Evolutionary conservation across 1,140 invertebrate genomes (phyloP), one percentile per base, ranked within the genome.

Genomic region (Drosophila ananassae): DNA sequence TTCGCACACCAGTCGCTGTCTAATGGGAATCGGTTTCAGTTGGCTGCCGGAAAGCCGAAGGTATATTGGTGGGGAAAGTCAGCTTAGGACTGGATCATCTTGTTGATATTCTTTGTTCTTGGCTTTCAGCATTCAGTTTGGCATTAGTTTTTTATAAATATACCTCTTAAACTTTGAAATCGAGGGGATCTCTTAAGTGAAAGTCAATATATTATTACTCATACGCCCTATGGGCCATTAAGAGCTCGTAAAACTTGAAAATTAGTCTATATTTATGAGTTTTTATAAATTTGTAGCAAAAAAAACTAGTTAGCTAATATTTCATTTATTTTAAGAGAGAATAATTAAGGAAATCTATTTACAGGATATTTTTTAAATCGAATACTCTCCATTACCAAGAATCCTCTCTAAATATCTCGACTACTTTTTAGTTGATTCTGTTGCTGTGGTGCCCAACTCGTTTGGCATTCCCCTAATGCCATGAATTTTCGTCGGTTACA

Each of bases 401-500:
- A 64, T 67, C 47, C 60, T 53, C 60, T 66, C 60, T 67, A 67
- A 67, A 67, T 67, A 67, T 28, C 63, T 28, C 63, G 60, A 44
- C 60, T 67, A 34, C 41, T 37, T 24, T 24, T 58, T 50, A 48
- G 75, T 77, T 75, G 53, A 67, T 79, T 74, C 59, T 53, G 57
- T 73, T 77, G 71, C 52, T 37, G 30, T 61, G 54, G 54, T 75
- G 73, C 50, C 55, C 67, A 71, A 50, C 82, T 87, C 77, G 74
- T 77, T 81, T 76, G 82, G 82, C 82, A 87, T 85, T 81, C 78
- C 83, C 82, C 76, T 79, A 87, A 87, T 87, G 73, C 82, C 82
- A 82, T 82, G 82, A 72, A 87, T 87, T 87, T 85, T 87, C 75
- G 83, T 87, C 78, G 82, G 74, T 71, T 89, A 69, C 82, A 89